Evolutionary conservation across 2,888 invertebrate species (phyloP), one percentile per base, ranked within the genome.

Genomic region (Alviniconcha strummeri): DNA sequence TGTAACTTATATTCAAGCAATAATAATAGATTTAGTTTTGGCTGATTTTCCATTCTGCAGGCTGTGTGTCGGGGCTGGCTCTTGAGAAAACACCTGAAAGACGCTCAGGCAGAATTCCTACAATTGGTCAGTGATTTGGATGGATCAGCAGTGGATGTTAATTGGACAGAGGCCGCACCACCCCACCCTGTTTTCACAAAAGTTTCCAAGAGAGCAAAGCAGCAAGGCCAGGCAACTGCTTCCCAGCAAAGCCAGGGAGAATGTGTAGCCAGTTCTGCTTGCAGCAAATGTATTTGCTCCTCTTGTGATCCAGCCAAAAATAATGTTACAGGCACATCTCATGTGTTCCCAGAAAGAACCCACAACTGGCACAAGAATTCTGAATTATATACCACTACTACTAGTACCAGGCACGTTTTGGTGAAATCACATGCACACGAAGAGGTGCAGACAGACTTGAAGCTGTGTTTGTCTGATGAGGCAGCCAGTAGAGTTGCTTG

Each of bases 51-150:
- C 69, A 11, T 67, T 64, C 82, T 80, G 15, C 84, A 86, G 86
- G 84, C 86, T 8, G 56, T 67, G 2, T 75, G 84, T 17, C 75
- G 84, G 17, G 77, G 84, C 54, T 60, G 60, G 72, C 17, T 80
- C 0, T 77, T 84, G 13, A 82, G 83, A 19, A 84, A 82, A 36
- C 72, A 77, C 5, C 17, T 86, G 77, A 72, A 55, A 17, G 83
- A 83, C 4, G 81, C 82, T 36, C 78, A 74, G 19, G 54, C 52
- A 52, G 64, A 80, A 19, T 86, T 84, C 69, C 77, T 82, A 36
- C 56, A 84, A n/a, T 80, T 86, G 36, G 83, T 84, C 6, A 17
- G 52, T 11, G 84, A 83, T 5, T 69, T 86, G 4, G 84, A 86
- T 74, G 86, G 83, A 8, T 69, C 67, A 19, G 71, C 64, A 13